A percentile compares a stretch with the other conserved stretches of the same genome.
phyloP scores from a whole-genome alignment of 2,797 vertebrate species.

The Cephalopachus bancanus region DNA sequence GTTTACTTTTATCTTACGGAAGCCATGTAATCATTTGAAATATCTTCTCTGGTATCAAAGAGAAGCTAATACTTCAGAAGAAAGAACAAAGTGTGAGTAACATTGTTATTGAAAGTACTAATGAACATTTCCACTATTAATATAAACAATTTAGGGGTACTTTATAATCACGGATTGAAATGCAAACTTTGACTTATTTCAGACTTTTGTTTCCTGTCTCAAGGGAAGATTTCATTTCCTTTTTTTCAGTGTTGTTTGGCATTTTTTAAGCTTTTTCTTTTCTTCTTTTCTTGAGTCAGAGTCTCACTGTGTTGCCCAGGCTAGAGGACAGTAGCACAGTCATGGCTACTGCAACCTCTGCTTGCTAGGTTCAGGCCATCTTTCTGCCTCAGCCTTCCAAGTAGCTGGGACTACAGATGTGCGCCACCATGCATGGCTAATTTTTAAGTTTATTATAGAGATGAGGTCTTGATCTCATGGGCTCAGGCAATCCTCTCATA shows the following conservation, averaged over 20 bases:
- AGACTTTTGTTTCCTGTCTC: neutral
- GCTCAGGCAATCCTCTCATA: too few relatives aligned
- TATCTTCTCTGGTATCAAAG: neutral
- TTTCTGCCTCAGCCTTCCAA: too few relatives aligned
- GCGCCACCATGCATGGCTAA: too few relatives aligned
- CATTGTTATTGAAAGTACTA: constrained; percentile 36
- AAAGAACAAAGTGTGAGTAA: neutral
- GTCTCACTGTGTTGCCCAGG: too few relatives aligned
- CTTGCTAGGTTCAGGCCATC: too few relatives aligned
- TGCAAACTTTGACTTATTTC: neutral
- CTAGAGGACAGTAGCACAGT: too few relatives aligned
- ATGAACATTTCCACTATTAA: constrained; percentile 40
- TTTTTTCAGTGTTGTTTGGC: constrained; percentile 8
- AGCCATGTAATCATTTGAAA: constrained; percentile 28
- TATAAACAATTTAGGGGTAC: constrained; percentile 39
- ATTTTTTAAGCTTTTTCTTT: constrained; percentile 32
- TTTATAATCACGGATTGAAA: neutral
- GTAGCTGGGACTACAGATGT: too few relatives aligned
- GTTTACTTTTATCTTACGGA: constrained; percentile 21
- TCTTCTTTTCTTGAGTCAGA: too few relatives aligned
- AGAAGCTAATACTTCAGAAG: constrained; percentile 42
- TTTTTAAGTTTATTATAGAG: too few relatives aligned
- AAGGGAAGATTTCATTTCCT: neutral
- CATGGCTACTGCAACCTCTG: too few relatives aligned
- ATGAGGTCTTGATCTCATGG: too few relatives aligned